Evolutionary conservation across 1,140 invertebrate species (phyloP).

Genomic region (Drosophila bifasciata): DNA sequence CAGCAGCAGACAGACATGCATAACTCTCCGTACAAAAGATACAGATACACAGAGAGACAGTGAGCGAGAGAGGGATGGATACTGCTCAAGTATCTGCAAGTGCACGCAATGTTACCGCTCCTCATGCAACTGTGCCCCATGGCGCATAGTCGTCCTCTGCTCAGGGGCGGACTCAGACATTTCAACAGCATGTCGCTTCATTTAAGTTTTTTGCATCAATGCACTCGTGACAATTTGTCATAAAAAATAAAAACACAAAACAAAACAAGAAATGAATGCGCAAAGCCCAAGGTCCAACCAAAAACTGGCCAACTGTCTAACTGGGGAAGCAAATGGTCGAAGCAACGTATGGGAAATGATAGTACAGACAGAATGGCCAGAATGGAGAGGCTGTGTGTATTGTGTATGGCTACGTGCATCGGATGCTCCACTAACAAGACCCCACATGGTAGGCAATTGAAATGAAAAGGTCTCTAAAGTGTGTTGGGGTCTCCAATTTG

Average conservation of each 20-base stretch:
- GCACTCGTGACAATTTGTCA: slow-evolving; percentile 82
- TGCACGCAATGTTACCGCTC: slow-evolving; percentile 40
- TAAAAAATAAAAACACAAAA: slow-evolving; percentile 62
- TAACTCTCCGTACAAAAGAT: slow-evolving; percentile 50
- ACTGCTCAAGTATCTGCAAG: slow-evolving; percentile 49
- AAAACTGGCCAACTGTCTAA: slow-evolving; percentile 37
- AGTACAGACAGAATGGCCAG: no score
- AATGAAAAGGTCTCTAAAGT: no score
- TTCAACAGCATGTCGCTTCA: slow-evolving; percentile 81
- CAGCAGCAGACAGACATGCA: slow-evolving; percentile 39
- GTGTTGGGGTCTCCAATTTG: no score
- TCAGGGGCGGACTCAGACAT: slow-evolving; percentile 64
- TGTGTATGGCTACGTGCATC: no score
- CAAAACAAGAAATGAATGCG: neutral
- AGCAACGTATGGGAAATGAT: no score
- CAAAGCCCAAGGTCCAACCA: slow-evolving; percentile 21
- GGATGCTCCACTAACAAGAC: no score
- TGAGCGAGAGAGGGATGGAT: slow-evolving; percentile 7
- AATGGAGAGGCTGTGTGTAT: no score
- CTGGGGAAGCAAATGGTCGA: neutral
- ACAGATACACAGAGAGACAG: slow-evolving; percentile 20
- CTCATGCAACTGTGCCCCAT: slow-evolving; percentile 9
- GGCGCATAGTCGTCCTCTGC: slow-evolving; percentile 4
- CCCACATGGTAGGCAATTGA: no score
- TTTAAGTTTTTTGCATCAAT: slow-evolving; percentile 82